Evolutionary conservation across 1,140 invertebrate genomes (phyloP).

Genomic region (Sesamia nonagrioides): DNA sequence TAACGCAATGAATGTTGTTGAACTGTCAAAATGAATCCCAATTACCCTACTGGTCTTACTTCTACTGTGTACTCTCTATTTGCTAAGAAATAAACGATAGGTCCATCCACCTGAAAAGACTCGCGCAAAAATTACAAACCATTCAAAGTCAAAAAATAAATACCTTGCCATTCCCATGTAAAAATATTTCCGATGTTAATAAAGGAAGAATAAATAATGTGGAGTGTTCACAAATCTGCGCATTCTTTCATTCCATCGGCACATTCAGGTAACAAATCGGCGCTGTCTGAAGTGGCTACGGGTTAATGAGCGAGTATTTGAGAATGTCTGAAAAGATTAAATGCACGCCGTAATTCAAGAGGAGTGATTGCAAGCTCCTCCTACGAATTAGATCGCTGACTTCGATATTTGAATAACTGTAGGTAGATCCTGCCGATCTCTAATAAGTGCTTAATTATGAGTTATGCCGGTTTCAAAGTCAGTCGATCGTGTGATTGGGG

Average conservation of each 20-base stretch:
- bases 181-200: neutral
- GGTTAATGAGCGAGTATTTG: slow-evolving; percentile 85
- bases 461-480: neutral
- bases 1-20: too few species aligned
- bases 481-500: slow-evolving; percentile 23
- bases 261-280: slow-evolving; percentile 83
- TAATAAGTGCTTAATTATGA: slow-evolving; percentile 42
- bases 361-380: slow-evolving; percentile 61
- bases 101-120: too few species aligned
- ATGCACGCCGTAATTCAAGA: slow-evolving; percentile 77
- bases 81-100: too few species aligned
- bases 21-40: too few species aligned
- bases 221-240: slow-evolving; percentile 61
- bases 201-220: slow-evolving; percentile 26
- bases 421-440: slow-evolving; percentile 4
- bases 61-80: too few species aligned
- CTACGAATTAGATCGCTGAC: slow-evolving; percentile 45
- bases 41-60: too few species aligned
- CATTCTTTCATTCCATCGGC: slow-evolving; percentile 79
- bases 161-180: neutral
- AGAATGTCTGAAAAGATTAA: slow-evolving; percentile 82
- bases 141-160: neutral
- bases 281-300: slow-evolving; percentile 84
- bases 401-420: slow-evolving; percentile 49
- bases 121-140: too few species aligned